Evolutionary conservation across 2,888 invertebrate species (phyloP).

Genomic region (Geotrupes spiniger): DNA sequence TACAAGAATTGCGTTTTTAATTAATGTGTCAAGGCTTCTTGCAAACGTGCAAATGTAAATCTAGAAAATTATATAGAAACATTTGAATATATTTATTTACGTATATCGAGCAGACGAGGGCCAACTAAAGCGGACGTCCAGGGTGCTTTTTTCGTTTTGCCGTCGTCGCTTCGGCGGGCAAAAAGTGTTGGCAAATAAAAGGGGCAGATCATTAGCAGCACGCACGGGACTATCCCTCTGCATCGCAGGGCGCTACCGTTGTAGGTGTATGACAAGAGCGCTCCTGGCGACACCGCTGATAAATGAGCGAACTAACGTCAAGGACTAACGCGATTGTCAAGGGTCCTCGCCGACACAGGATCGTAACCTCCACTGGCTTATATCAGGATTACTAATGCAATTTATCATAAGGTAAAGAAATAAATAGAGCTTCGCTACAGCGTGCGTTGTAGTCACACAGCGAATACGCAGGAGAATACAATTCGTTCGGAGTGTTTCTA

Average conservation of each 20-base stretch:
- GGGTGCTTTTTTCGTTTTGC: too few species aligned
- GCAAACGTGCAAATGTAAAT: too few species aligned
- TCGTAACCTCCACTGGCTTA: conserved; percentile 23
- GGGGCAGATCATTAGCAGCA: conserved; percentile 24
- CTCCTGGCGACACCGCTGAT: conserved; percentile 26
- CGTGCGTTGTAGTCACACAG: too few species aligned
- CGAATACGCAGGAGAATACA: too few species aligned
- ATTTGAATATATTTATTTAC: too few species aligned
- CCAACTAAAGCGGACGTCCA: too few species aligned
- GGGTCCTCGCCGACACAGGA: conserved; percentile 26
- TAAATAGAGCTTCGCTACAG: too few species aligned
- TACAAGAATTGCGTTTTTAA: too few species aligned
- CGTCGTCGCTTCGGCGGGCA: neutral
- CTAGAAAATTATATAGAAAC: too few species aligned
- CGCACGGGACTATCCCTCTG: conserved; percentile 1
- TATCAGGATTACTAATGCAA: conserved; percentile 22
- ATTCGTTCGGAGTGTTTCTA: too few species aligned
- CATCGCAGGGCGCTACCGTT: neutral
- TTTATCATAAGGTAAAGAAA: conserved; percentile 28
- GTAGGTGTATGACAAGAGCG: conserved; percentile 27
- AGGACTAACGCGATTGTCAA: conserved; percentile 26
- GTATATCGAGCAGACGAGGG: too few species aligned
- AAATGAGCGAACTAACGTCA: conserved; percentile 27
- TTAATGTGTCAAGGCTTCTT: too few species aligned
- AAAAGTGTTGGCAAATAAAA: conserved; percentile 18